Evolutionary conservation across 2,888 invertebrate genomes (phyloP).

Genomic region (Drosophila mayaguana): DNA sequence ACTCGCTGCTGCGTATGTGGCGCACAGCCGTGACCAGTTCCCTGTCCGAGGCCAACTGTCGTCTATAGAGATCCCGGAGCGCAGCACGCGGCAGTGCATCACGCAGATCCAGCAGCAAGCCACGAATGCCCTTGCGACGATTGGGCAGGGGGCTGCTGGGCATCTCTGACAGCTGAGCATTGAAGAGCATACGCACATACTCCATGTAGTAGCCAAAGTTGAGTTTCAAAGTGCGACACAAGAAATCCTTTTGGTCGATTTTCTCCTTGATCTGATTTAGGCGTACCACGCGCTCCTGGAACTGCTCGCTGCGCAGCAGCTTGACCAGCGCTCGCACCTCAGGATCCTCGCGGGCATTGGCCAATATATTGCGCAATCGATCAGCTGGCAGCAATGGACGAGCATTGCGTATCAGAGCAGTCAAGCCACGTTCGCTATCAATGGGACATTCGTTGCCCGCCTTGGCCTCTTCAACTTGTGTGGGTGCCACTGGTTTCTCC

Average conservation of each 20-base stretch:
- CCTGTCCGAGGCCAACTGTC: conserved; percentile 52
- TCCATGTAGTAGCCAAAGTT: conserved; percentile 55
- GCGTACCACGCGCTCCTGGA: conserved; percentile 34
- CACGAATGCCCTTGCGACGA: conserved; percentile 68
- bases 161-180: conserved; percentile 20
- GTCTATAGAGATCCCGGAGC: conserved; percentile 58
- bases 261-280: conserved; percentile 56
- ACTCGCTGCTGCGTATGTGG: conserved; percentile 64
- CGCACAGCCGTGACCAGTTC: conserved; percentile 62
- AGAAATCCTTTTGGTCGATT: conserved; percentile 53
- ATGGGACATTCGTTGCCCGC: conserved; percentile 54
- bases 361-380: conserved; percentile 59
- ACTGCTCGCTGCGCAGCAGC: conserved; percentile 50
- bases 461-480: neutral
- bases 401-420: conserved; percentile 61
- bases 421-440: conserved; percentile 57
- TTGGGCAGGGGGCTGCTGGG: conserved; percentile 30
- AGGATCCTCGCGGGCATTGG: conserved; percentile 62
- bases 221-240: conserved; percentile 67
- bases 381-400: conserved; percentile 60
- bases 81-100: conserved; percentile 61
- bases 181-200: conserved; percentile 45
- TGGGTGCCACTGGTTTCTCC: neutral
- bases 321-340: conserved; percentile 57
- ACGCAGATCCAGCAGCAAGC: conserved; percentile 66